Percentiles rank a stretch among this genome's conserved stretches.
phyloP scores from a whole-genome alignment of 2,113 vertebrate genomes.

The Dasyornis broadbenti region DNA sequence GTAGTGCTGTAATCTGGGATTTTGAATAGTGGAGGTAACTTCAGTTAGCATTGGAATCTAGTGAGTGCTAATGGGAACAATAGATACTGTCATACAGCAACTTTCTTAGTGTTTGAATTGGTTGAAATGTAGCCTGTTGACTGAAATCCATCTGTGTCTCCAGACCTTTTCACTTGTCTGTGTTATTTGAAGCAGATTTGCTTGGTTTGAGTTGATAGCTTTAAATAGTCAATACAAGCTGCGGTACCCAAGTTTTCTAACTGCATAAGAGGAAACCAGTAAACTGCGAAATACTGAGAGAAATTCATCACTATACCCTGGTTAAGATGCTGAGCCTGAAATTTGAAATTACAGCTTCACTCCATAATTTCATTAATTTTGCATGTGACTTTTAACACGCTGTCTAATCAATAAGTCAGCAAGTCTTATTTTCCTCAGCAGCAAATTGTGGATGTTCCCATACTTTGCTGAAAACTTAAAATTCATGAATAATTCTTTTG shows the following conservation, averaged over 20 bases:
- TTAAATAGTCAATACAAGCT: background rate
- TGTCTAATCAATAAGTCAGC: background rate
- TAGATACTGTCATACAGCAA: background rate
- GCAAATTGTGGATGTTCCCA: background rate
- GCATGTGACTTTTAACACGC: background rate
- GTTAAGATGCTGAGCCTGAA: background rate
- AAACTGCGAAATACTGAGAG: background rate
- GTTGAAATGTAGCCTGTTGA: background rate
- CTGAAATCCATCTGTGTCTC: background rate
- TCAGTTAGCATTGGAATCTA: background rate
- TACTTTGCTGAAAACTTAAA: background rate
- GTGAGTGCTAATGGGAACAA: background rate
- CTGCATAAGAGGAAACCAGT: background rate
- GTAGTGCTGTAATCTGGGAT: background rate
- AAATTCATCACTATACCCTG: background rate
- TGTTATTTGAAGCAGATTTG: background rate
- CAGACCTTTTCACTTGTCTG: background rate
- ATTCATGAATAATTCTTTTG: background rate
- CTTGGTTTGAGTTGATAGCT: background rate
- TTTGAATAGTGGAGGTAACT: background rate
- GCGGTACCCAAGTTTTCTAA: background rate
- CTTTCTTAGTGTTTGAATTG: background rate
- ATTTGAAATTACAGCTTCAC: background rate
- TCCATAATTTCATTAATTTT: background rate
- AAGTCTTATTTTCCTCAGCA: background rate